phyloP scores from a whole-genome alignment of 2,797 vertebrate species.

The Vireo griseus region DNA sequence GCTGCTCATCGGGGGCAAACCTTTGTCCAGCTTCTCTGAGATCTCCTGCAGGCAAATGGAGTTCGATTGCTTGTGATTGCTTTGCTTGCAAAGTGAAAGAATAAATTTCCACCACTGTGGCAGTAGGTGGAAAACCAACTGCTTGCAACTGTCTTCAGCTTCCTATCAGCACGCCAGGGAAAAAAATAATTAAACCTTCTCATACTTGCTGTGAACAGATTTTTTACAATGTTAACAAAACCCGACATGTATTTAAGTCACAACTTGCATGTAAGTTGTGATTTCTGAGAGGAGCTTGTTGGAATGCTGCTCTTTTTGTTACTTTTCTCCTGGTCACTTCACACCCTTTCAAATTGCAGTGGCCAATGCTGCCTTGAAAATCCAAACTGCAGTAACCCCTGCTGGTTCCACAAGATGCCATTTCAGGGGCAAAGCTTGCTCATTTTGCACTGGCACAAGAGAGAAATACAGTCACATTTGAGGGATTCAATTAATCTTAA shows the following conservation, averaged over 20 bases:
- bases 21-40: conserved; percentile 54
- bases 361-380: background rate
- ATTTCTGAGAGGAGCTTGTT: background rate
- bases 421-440: background rate
- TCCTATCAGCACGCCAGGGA: background rate
- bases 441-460: background rate
- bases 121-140: conserved; percentile 1
- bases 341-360: background rate
- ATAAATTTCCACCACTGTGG: background rate
- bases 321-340: background rate
- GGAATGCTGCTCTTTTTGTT: background rate
- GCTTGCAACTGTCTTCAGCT: background rate
- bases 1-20: conserved; percentile 83
- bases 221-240: conserved; percentile 15
- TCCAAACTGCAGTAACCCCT: background rate
- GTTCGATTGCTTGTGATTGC: background rate
- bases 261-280: background rate
- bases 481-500: background rate
- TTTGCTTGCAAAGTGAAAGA: background rate
- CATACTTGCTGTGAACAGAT: background rate
- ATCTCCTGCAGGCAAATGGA: conserved; percentile 83
- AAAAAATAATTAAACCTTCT: background rate
- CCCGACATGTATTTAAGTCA: background rate
- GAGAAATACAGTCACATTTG: background rate
- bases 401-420: background rate